Evolutionary conservation across 2,888 invertebrate species (phyloP), one percentile per base, ranked within the genome.

Genomic region (Spilosoma lubricipeda): DNA sequence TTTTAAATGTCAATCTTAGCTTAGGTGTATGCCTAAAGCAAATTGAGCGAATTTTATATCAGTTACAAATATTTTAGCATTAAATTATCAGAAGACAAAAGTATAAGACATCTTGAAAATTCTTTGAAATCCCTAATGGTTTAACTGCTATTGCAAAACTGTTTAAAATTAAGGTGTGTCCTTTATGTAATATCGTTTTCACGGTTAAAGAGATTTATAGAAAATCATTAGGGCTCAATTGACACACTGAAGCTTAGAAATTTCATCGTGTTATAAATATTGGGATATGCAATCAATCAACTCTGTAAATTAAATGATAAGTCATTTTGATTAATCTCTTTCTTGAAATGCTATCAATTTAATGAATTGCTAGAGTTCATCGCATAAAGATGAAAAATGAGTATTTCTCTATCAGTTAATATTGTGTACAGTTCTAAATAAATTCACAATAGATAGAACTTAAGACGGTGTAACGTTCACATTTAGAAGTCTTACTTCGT

Each of bases 1-100:
- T 4, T 23, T 68, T 30, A 36, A 42, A 66, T 70, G 73, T 48
- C 56, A 70, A 56, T 68, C 33, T 73, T 27, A 45, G 23, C 63
- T 63, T 9, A 56, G 18, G 3, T 23, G 11, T 23, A 23, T 36
- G 65, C 36, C 15, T 36, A 13, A 23, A 15, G 48, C 36, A 65
- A 65, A 71, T 52, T 36, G 52, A 71, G 48, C 36, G 1, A 39
- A 65, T 23, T 18, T 23, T 65, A 59, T 23, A 7, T 65, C 18
- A 20, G 30, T 30, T 33, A 3, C 27, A 27, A 42, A 59, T 52
- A 59, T 42, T 59, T 30, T 20, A 42, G 13, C 27, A 39, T 13
- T 33, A 11, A 36, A 52, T 18, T 52, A n/a, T n/a, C n/a, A n/a
- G n/a, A n/a, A n/a, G n/a, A n/a, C n/a, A n/a, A n/a, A n/a, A n/a